Evolutionary conservation across 1,140 invertebrate species (phyloP).

Genomic region (Pseudomyrmex flavicornis): DNA sequence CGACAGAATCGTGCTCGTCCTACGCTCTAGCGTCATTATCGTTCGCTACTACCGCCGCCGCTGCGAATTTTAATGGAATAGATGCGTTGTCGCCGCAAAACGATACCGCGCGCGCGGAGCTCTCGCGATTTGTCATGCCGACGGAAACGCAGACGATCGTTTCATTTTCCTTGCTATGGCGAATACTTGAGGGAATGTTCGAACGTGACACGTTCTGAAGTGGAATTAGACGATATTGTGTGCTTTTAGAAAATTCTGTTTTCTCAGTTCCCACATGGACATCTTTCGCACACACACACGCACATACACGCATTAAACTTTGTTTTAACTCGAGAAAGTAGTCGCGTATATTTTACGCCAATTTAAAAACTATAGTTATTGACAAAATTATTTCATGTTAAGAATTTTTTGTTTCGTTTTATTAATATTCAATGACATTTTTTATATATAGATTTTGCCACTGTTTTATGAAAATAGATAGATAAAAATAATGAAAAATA

Average conservation of each 20-base stretch:
- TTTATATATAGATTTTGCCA: too few relatives aligned
- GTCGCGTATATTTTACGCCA: too few relatives aligned
- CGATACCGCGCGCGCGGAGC: constrained; percentile 15
- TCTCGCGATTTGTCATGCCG: constrained; percentile 49
- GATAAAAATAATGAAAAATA: too few relatives aligned
- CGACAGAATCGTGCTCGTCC: constrained; percentile 16
- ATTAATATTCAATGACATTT: too few relatives aligned
- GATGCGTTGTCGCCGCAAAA: constrained; percentile 42
- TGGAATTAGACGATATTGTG: constrained; percentile 14
- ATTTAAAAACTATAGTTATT: too few relatives aligned
- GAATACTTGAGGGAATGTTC: background rate
- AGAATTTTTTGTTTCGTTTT: too few relatives aligned
- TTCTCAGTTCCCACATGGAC: background rate
- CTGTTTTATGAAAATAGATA: too few relatives aligned
- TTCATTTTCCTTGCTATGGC: background rate
- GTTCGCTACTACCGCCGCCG: background rate
- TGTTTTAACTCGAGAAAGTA: too few relatives aligned
- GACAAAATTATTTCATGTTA: too few relatives aligned
- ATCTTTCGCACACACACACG: background rate
- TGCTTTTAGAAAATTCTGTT: background rate
- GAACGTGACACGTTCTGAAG: background rate
- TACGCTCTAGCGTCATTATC: constrained; percentile 26
- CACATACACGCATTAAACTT: too few relatives aligned
- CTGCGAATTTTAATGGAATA: constrained; percentile 63
- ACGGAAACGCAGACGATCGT: constrained; percentile 37